Evolutionary conservation across 2,113 vertebrate genomes (phyloP), one percentile per base, ranked within the genome.

Genomic region (Tor tambroides): DNA sequence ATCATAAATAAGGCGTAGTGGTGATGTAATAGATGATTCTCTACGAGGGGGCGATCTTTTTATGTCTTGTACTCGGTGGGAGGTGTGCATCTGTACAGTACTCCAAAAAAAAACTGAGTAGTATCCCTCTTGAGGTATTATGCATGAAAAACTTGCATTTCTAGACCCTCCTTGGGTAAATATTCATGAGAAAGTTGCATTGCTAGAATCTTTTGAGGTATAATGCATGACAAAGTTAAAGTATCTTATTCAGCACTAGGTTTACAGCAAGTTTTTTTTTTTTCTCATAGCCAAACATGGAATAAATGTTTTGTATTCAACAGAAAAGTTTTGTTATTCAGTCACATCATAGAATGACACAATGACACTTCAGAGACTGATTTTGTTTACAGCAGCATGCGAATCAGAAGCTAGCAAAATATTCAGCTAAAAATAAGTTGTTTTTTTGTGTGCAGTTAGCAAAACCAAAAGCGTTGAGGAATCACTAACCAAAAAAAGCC

Each of bases 1-100:
- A 85, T 76, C 75, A 80, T 49, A 30, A 84, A 80, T 49, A 23
- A 84, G 65, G 63, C 9, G 28, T 61, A 26, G 41, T 32, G 65
- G 74, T 81, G 77, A 85, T 38, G 51, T 56, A 84, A 30, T 84
- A 59, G 32, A 61, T 46, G 38, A 65, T 81, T 46, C 59, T 65
- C 23, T 81, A 12, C 15, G 12, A 80, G 14, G 78, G 21, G 54
- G 19, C 4, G 0, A 46, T 46, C 35, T 63, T 80, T 41, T 26
- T 28, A 61, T 28, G n/a, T 81, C 38, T 43, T 26, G 19, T 61
- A 14, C 54, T 72, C 3, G 1, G 19, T 74, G 35, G 71, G 35
- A 35, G 54, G 21, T 35, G 19, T 38, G 56, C 32, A 61, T 63
- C 23, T 21, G 38, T 81, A 81, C 38, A 65, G 9, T 46, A 30